Evolutionary conservation across 1,140 invertebrate species (phyloP).

Genomic region (Latrodectus geometricus): DNA sequence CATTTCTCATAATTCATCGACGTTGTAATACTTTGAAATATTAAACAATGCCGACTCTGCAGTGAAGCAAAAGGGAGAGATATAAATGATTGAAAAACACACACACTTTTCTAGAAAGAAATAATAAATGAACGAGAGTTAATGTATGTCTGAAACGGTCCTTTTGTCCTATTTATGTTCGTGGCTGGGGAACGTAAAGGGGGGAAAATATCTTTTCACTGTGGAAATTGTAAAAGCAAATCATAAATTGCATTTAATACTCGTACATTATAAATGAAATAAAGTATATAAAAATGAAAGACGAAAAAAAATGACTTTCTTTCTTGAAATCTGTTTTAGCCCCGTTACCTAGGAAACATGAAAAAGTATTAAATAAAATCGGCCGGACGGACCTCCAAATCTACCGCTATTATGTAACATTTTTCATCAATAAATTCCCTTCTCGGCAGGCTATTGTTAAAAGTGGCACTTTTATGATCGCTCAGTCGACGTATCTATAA

Average conservation of each 20-base stretch:
- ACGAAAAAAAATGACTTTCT: slow-evolving; percentile 30
- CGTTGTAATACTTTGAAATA: slow-evolving; percentile 41
- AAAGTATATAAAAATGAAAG: neutral
- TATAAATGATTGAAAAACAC: slow-evolving; percentile 35
- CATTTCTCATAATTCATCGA: slow-evolving; percentile 46
- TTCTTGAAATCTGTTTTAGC: slow-evolving; percentile 54
- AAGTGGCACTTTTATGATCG: slow-evolving; percentile 57
- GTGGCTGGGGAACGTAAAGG: neutral
- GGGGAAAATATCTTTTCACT: slow-evolving; percentile 11
- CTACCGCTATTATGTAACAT: slow-evolving; percentile 60
- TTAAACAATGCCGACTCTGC: slow-evolving; percentile 36
- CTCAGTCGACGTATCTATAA: slow-evolving; percentile 43
- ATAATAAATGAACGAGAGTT: slow-evolving; percentile 55
- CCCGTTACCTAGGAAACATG: slow-evolving; percentile 44
- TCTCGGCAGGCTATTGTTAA: slow-evolving; percentile 47
- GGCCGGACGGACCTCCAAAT: slow-evolving; percentile 36
- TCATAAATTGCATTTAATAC: slow-evolving; percentile 61
- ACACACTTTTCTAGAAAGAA: slow-evolving; percentile 5
- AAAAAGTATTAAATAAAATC: slow-evolving; percentile 52
- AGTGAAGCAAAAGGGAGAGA: neutral
- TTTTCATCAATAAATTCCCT: slow-evolving; percentile 61
- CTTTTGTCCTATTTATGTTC: slow-evolving; percentile 58
- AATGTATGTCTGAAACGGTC: slow-evolving; percentile 35
- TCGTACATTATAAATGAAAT: slow-evolving; percentile 49
- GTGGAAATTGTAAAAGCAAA: slow-evolving; percentile 59